phyloP scores from a whole-genome alignment of 2,888 invertebrate species.

The Linnaemya tessellans region DNA sequence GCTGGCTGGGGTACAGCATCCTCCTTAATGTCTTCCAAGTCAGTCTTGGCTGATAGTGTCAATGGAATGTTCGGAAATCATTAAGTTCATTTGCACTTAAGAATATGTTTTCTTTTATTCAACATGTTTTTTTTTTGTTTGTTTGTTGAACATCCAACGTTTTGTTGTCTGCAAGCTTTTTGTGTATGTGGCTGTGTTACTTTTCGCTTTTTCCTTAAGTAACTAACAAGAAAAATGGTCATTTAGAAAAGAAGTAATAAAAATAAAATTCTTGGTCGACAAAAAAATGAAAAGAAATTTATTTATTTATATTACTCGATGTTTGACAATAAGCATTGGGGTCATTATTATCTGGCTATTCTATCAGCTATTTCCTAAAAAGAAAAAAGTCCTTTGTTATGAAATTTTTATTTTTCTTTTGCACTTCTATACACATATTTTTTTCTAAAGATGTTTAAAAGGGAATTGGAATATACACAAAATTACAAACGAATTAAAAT shows the following conservation, averaged over 20 bases:
- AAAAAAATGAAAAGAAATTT: constrained; percentile 30
- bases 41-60: constrained; percentile 59
- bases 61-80: constrained; percentile 73
- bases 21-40: constrained; percentile 26
- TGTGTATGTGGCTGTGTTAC: neutral
- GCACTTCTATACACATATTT: neutral
- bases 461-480: neutral
- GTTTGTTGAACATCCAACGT: too few species aligned
- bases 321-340: constrained; percentile 62
- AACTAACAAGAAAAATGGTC: constrained; percentile 57
- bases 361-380: constrained; percentile 58
- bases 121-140: constrained; percentile 15
- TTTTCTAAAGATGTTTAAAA: constrained; percentile 9
- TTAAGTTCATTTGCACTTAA: constrained; percentile 74
- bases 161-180: constrained; percentile 41
- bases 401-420: constrained; percentile 4
- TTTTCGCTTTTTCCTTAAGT: constrained; percentile 40
- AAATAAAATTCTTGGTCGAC: constrained; percentile 46
- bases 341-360: constrained; percentile 64
- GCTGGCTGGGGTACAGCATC: constrained; percentile 27
- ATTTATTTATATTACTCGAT: constrained; percentile 59
- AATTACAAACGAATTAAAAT: constrained; percentile 23
- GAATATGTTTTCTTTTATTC: constrained; percentile 67
- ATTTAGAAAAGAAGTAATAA: constrained; percentile 50
- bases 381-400: constrained; percentile 45